Base-by-base conservation (phyloP, 2,888 invertebrate species). In the Abrostola triplasia region DNA sequence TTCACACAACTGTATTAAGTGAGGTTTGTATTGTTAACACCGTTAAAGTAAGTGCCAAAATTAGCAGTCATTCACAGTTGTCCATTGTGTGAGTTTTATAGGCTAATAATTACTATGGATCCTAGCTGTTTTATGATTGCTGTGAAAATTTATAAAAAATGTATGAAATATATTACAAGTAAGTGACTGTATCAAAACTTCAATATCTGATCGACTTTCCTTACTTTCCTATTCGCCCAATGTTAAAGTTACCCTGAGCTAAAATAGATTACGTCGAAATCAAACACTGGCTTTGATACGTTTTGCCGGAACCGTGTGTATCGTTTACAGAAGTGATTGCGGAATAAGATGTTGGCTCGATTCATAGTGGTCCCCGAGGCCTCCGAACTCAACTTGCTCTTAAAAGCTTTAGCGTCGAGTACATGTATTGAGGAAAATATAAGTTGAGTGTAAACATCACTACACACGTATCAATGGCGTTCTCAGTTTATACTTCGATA, bases 321-420 rank as follows among this genome's bases (percentile, higher is more conserved):
- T 84, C 79, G 82, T 80, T 82, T 81, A 78, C 79, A 72, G 70
- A 77, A 80, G 77, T 79, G 76, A 81, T 83, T 84, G 80, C 81
- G 78, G 78, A 79, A 73, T 72, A 67, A 74, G 77, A 77, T 75
- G 76, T 77, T 74, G 70, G 76, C 64, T 53, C 73, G 66, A 65
- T 71, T 77, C 74, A 73, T 81, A 77, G 80, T 73, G 50, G 80
- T 81, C 82, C 82, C 81, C 60, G 44, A 74, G 73, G 83, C 61
- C 69, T 67, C 59, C 54, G 80, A 78, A 81, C 76, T 70, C 65
- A 79, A 82, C 55, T 70, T 59, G 42, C 44, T 63, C 71, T 64
- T 75, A 69, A 78, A 75, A 77, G 78, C 68, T 77, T 79, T 68
- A 63, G 58, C 54, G 42, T 54, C 36, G 47, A 61, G 41, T 54